These are phyloP conservation scores for Leptopilina boulardi DNA, from an alignment of 1,140 invertebrate species.

Conservation along the genomic window DNA sequence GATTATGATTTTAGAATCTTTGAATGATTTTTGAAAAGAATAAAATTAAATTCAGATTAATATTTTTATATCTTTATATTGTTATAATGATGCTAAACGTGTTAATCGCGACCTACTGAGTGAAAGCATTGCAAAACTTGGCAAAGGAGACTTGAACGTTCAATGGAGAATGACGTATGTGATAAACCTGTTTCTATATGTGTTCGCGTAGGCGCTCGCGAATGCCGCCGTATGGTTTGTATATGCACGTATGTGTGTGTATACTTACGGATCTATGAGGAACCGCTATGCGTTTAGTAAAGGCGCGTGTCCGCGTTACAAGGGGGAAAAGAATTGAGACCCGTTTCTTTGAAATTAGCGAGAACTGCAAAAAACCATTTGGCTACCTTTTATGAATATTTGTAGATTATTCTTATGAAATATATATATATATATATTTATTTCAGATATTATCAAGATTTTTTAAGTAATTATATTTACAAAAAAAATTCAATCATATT, in stretches of 20 bases:
- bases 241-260: no score
- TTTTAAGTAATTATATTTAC: no score
- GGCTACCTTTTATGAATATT: not conserved
- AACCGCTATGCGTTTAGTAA: conserved; percentile 43
- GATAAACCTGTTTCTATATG: conserved; percentile 39
- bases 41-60: conserved; percentile 33
- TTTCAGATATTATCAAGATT: no score
- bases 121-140: conserved; percentile 54
- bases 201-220: conserved; percentile 45
- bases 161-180: conserved; percentile 53
- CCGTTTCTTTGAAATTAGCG: not conserved
- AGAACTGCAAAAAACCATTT: not conserved
- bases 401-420: no score
- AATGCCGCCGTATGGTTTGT: not conserved
- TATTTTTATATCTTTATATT: conserved; percentile 26
- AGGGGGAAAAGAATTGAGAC: not conserved
- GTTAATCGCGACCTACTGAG: conserved; percentile 39
- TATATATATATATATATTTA: no score
- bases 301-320: not conserved
- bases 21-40: not conserved
- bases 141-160: conserved; percentile 43
- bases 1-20: not conserved
- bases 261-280: conserved; percentile 29
- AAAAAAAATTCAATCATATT: no score
- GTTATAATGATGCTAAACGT: conserved; percentile 5